Base-by-base conservation (phyloP, 2,888 invertebrate genomes). In the Dasypolia templi region DNA sequence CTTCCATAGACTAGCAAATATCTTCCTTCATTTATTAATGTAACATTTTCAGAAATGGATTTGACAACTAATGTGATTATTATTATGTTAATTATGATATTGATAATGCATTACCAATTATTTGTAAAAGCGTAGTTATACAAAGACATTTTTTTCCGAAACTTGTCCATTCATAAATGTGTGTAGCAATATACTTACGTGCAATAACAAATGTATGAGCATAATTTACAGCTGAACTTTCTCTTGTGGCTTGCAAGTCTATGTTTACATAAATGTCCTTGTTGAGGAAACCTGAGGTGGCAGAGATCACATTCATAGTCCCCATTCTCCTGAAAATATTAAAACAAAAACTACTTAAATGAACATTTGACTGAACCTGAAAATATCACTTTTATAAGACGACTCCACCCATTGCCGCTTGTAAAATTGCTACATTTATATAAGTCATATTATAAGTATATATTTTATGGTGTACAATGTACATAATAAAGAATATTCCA, bases 181-280 rank as follows among this genome's bases (percentile, higher is more conserved):
- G 2, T 44, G 7, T 63, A 32, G n/a, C 55, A 64, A 44, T 53
- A 32, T 74, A 90, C 91, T 88, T 84, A 92, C 92, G 84, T 85
- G 77, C 86, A 84, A 77, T 87, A 91, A 74, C 92, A 90, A 14
- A 89, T 72, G 61, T 91, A 91, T 0, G 90, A 80, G 64, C 92
- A 92, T 6, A 91, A 72, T 61, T 89, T 89, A 75, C 92, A 92
- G 55, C 71, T 84, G 68, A 89, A 92, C 73, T 92, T 92, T 35
- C 89, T 86, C 71, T 86, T 89, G 74, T 92, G 92, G 44, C 85
- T 84, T 0, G 85, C 83, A 2, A 87, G 77, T 1, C 78, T 77
- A 63, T 92, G 92, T 7, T 89, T 87, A 62, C 87, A 85, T 22
- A 91, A 63, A 22, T 84, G 80, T 14, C 81, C 81, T 46, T 86